A percentile compares a stretch with the other conserved stretches of the same genome.
Conservation (phyloP, 2,888 invertebrate genomes). For the Acrobasis repandana region DNA sequence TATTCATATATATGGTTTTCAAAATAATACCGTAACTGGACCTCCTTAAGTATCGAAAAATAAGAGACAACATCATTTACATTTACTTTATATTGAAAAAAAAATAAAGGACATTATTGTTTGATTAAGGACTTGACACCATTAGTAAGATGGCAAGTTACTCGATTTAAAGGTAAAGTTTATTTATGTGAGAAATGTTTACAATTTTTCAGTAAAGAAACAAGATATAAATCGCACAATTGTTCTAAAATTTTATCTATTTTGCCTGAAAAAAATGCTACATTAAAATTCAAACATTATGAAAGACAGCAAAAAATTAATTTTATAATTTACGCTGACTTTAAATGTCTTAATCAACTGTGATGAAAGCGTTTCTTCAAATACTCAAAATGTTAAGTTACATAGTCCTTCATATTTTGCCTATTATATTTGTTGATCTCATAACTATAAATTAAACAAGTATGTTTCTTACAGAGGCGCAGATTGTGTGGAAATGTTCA, state of each 20-base stretch:
- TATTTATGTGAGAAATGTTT: too few species aligned
- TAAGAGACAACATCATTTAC: conserved; percentile 25
- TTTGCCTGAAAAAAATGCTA: too few species aligned
- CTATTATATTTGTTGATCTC: conserved; percentile 24
- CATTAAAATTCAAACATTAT: conserved; percentile 29
- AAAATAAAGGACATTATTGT: conserved; percentile 6
- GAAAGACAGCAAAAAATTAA: conserved; percentile 31
- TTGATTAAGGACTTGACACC: conserved; percentile 2
- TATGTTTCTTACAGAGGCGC: conserved; percentile 23
- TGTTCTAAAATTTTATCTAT: too few species aligned
- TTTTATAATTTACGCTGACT: conserved; percentile 19
- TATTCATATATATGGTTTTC: conserved; percentile 18
- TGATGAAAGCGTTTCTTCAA: too few species aligned
- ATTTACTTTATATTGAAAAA: conserved; percentile 25
- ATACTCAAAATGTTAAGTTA: background rate
- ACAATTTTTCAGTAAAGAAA: conserved; percentile 5
- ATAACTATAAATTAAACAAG: conserved; percentile 26
- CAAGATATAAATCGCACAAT: background rate
- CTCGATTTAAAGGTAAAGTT: conserved; percentile 22
- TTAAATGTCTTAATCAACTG: conserved; percentile 2
- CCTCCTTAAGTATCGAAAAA: conserved; percentile 25
- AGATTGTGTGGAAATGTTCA: conserved; percentile 25
- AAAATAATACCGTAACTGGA: conserved; percentile 23
- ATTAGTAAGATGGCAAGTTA: conserved; percentile 23
- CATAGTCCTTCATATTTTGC: conserved; percentile 25